phyloP scores from a whole-genome alignment of 1,140 invertebrate species.

The Zophobas morio region DNA sequence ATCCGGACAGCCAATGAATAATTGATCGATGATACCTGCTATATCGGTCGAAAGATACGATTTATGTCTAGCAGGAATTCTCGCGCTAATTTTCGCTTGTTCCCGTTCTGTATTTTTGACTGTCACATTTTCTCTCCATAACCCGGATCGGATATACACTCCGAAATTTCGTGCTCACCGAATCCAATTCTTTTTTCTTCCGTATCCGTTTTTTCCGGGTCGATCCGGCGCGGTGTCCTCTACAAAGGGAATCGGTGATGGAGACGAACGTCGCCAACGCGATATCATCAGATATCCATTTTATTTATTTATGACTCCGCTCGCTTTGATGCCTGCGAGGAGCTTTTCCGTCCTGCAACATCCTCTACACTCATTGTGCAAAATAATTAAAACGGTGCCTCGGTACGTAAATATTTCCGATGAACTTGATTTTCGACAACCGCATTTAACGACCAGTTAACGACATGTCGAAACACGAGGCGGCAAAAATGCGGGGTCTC shows the following conservation, averaged over 20 bases:
- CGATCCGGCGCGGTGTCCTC: not conserved
- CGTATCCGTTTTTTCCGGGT: not conserved
- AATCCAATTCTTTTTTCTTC: too few relatives aligned
- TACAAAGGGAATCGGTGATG: slow-evolving; percentile 28
- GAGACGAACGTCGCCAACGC: slow-evolving; percentile 1
- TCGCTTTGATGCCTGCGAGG: slow-evolving; percentile 19
- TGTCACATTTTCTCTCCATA: too few relatives aligned
- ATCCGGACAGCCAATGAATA: too few relatives aligned
- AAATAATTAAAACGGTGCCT: slow-evolving; percentile 37
- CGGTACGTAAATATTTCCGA: slow-evolving; percentile 20
- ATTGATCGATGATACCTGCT: too few relatives aligned
- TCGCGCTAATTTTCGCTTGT: not conserved
- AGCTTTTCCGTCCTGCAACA: slow-evolving; percentile 10
- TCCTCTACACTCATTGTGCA: not conserved
- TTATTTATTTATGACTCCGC: slow-evolving; percentile 32
- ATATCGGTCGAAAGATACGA: too few relatives aligned
- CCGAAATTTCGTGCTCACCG: too few relatives aligned
- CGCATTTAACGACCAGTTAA: not conserved
- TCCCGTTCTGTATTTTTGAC: not conserved
- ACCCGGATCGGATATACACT: too few relatives aligned
- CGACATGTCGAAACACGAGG: not conserved
- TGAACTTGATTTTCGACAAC: slow-evolving; percentile 27
- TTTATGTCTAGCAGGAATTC: not conserved
- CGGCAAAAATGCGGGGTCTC: not conserved
- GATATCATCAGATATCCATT: slow-evolving; percentile 40